These are phyloP conservation scores for Tuberolachnus salignus DNA, from an alignment of 2,888 invertebrate genomes.

Conservation along the genomic window DNA sequence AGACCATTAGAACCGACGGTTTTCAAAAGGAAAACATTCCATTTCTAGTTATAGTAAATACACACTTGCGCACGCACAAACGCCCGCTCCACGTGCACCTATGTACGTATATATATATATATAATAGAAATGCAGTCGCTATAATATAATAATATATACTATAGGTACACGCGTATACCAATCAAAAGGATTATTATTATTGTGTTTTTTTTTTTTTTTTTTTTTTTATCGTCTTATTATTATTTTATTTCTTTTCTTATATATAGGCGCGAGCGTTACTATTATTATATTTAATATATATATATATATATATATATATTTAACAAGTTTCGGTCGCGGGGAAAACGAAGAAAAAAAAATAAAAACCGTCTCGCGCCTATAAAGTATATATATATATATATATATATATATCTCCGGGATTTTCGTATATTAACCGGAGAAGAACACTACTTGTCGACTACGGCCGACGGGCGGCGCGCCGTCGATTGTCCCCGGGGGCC, in stretches of 20 bases:
- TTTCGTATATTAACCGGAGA: conserved; percentile 15
- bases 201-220: conserved; percentile 17
- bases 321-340: conserved; percentile 42
- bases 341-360: conserved; percentile 3
- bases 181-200: conserved; percentile 56
- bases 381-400: not conserved
- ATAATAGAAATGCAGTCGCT: conserved; percentile 44
- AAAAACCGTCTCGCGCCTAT: conserved; percentile 8
- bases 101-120: not conserved
- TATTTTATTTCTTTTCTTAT: conserved; percentile 46
- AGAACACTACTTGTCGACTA: too few species aligned
- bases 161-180: conserved; percentile 12
- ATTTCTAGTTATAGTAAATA: conserved; percentile 51
- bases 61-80: not conserved
- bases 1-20: conserved; percentile 56
- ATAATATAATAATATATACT: not conserved
- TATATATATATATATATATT: too few species aligned
- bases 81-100: conserved; percentile 4
- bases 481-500: too few species aligned
- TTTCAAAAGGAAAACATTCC: conserved; percentile 56
- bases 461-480: too few species aligned
- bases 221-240: conserved; percentile 12
- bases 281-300: too few species aligned
- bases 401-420: not conserved
- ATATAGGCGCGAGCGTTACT: not conserved